phyloP scores from a whole-genome alignment of 2,797 vertebrate species.

The Hydrophis major region DNA sequence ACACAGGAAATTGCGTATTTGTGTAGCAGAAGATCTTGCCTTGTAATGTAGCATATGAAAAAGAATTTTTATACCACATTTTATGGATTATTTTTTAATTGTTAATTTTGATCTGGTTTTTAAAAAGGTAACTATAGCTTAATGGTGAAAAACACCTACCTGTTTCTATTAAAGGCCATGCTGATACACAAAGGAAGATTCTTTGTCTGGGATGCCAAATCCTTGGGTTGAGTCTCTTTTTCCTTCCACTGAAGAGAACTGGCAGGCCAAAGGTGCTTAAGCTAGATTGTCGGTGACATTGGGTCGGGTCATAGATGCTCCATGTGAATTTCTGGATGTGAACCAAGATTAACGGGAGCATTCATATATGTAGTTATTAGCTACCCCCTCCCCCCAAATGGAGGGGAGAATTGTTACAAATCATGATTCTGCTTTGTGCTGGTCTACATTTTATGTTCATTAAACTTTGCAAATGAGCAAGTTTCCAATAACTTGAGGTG shows the following conservation, averaged over 20 bases:
- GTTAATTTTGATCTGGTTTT: constrained; percentile 46
- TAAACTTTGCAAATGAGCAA: not conserved
- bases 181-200: constrained; percentile 10
- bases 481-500: not conserved
- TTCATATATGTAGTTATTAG: not conserved
- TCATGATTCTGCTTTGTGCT: not conserved
- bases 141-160: not conserved
- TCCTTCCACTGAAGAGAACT: not conserved
- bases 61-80: constrained; percentile 71
- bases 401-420: not conserved
- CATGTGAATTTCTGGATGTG: not conserved
- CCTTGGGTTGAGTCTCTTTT: not conserved
- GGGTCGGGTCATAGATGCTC: not conserved
- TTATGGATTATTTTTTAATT: constrained; percentile 70
- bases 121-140: constrained; percentile 4
- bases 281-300: not conserved
- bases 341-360: not conserved
- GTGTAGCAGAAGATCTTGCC: constrained; percentile 63
- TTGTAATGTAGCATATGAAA: constrained; percentile 64
- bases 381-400: not conserved
- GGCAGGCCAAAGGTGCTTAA: too few species aligned
- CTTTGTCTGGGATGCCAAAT: not conserved
- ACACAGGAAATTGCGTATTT: constrained; percentile 60
- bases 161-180: constrained; percentile 21
- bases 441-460: not conserved